Evolutionary conservation across 1,140 invertebrate genomes (phyloP), one percentile per base, ranked within the genome.

Genomic region (Brachionus rotundiformis): DNA sequence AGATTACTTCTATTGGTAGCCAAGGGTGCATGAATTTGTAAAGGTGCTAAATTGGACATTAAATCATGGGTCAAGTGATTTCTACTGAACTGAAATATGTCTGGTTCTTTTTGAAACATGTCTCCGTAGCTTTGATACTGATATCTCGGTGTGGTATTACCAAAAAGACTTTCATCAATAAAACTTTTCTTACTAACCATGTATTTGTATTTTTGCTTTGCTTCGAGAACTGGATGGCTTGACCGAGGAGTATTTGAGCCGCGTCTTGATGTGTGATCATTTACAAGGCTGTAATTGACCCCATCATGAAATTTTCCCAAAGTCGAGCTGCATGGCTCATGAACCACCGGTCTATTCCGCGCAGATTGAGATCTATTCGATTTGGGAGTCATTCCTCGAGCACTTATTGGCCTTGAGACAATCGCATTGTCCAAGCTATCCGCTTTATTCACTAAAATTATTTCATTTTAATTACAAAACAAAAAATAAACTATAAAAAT

Each of bases 11-110:
- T 29, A 27, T 47, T 41, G 44, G 6, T 73, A 16, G 19, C n/a
- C 31, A 63, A 54, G 2, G 76, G 76, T 36, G 76, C 54, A 79
- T 41, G 47, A 39, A 79, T 79, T n/a, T 54, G 47, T 33, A 79
- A 79, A 5, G 76, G 76, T 33, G 54, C 47, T n/a, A 79, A 36
- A 79, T 63, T 79, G 7, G 76, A 79, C 76, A 79, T 79, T 54
- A 79, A 39, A n/a, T 79, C 27, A 59, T 79, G 76, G 29, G 76
- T 59, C 36, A 79, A 79, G 39, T 79, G 76, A 16, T 79, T 54
- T 23, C 8, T 41, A 73, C 33, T 73, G 39, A 41, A 73, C 44
- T 73, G 33, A 73, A 41, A 73, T 25, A 73, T 23, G 44, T 73
- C 68, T 73, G 63, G 27, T 6, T 68, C 27, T 68, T 44, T 41